phyloP scores from a whole-genome alignment of 2,113 vertebrate genomes.

The Nanorana parkeri region DNA sequence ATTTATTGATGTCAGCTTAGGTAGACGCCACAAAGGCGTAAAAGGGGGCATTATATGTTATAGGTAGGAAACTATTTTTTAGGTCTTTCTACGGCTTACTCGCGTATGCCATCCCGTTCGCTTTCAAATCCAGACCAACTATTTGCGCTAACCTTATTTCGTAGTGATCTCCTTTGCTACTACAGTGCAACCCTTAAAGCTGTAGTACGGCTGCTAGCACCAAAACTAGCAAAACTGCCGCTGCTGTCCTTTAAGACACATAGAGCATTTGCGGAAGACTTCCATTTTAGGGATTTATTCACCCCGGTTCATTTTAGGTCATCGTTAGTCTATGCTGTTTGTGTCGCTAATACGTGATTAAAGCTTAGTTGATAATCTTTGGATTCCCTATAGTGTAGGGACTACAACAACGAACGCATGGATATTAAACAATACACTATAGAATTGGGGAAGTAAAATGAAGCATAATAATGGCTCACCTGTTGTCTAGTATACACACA shows the following conservation, averaged over 20 bases:
- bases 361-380: neutral
- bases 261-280: neutral
- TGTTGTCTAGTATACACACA: slow-evolving; percentile 35
- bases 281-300: slow-evolving; percentile 39
- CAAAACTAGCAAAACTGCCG: neutral
- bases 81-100: too few species aligned
- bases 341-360: neutral
- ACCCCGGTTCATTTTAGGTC: slow-evolving; percentile 45
- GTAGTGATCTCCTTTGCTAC: neutral
- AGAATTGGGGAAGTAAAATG: slow-evolving; percentile 6
- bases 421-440: neutral
- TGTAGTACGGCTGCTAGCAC: neutral
- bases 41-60: too few species aligned
- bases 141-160: neutral
- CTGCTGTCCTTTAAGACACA: neutral
- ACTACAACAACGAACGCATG: neutral
- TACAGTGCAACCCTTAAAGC: slow-evolving; percentile 11
- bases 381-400: neutral
- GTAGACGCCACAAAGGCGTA: too few species aligned
- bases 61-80: too few species aligned
- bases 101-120: neutral
- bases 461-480: neutral
- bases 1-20: too few species aligned
- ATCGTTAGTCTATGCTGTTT: neutral
- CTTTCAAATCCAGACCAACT: neutral